Evolutionary conservation across 2,888 invertebrate genomes (phyloP), one percentile per base, ranked within the genome.

Genomic region (Apotomis capreana): DNA sequence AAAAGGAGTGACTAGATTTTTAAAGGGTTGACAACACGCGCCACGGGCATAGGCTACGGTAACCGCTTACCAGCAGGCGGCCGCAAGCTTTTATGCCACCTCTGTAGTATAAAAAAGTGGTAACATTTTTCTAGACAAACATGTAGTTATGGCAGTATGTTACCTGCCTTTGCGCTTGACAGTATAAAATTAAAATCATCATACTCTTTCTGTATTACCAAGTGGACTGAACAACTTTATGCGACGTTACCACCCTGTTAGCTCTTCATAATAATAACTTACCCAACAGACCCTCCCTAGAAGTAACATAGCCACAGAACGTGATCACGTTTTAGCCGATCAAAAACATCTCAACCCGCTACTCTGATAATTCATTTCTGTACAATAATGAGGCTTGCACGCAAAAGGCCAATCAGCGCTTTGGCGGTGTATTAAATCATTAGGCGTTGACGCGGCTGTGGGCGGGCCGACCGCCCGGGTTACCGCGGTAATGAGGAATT

Each of bases 381-480:
- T 83, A 44, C 55, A 55, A 65, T 65, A 83, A 85, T 83, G 80
- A 82, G 80, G 74, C 74, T 75, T 76, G 76, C 82, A 81, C 78
- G 82, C 80, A 75, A 80, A 79, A 78, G 68, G 76, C 77, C 83
- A 80, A 83, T 84, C 82, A 83, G 80, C 79, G 79, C 77, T 77
- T 76, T 76, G 74, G 75, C 76, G 76, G 75, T 76, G 76, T 73
- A 68, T 72, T 83, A 81, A 81, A 84, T 84, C 82, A 83, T 82
- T 76, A 78, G 52, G 68, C 70, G 68, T 73, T 75, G 82, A 82
- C 79, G 80, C 79, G 65, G 54, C 61, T 55, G 79, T 77, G 75
- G 77, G 78, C 75, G 76, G 76, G 59, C 61, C 59, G 78, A 76
- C 78, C 78, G 76, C 79, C 51, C 40, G 63, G 62, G 37, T 65